phyloP scores from a whole-genome alignment of 2,888 invertebrate species.

The Nesidiocoris tenuis region DNA sequence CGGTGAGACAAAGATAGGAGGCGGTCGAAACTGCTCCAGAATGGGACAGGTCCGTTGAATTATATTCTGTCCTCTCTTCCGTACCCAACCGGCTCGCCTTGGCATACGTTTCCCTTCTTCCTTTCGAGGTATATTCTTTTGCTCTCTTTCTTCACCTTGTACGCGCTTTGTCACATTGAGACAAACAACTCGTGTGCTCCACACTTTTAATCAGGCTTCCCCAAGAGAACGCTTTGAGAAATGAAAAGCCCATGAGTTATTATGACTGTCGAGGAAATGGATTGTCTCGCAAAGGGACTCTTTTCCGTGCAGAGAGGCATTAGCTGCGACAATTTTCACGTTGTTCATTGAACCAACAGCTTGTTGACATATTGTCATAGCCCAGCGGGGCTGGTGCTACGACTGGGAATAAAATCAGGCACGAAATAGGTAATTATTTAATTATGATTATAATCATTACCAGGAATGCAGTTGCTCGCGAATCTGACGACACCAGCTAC shows the following conservation, averaged over 20 bases:
- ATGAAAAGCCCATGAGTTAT: background rate
- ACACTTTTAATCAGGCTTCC: conserved; percentile 31
- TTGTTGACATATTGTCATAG: too few species aligned
- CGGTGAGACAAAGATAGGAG: background rate
- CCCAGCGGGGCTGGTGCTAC: too few species aligned
- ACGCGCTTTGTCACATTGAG: conserved; percentile 30
- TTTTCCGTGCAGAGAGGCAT: background rate
- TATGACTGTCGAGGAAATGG: background rate
- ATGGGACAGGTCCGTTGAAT: conserved; percentile 6
- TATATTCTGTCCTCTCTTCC: conserved; percentile 10
- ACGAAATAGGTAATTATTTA: too few species aligned
- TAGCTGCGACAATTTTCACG: background rate
- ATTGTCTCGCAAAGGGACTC: background rate
- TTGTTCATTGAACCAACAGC: too few species aligned
- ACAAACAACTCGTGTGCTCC: conserved; percentile 14
- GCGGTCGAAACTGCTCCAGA: background rate
- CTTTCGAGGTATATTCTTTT: too few species aligned
- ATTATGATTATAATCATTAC: too few species aligned
- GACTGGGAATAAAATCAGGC: too few species aligned
- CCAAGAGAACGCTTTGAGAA: background rate
- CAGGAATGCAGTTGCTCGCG: too few species aligned
- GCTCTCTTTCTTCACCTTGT: background rate
- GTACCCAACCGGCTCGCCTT: background rate
- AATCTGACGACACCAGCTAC: too few species aligned
- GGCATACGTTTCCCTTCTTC: background rate